phyloP scores from a whole-genome alignment of 2,113 vertebrate genomes.

The Bolborhynchus lineola region DNA sequence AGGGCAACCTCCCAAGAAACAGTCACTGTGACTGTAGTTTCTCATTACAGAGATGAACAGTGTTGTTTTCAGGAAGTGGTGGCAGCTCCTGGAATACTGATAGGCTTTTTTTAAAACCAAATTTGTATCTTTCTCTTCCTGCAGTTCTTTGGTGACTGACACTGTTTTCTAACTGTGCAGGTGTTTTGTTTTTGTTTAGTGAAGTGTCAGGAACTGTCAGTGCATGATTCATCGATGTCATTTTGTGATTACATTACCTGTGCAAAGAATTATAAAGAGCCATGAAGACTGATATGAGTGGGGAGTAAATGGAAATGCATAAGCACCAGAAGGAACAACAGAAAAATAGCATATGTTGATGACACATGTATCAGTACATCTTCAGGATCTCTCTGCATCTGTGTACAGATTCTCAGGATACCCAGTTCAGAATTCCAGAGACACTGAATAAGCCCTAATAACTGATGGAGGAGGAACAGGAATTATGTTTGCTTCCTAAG shows the following conservation, averaged over 20 bases:
- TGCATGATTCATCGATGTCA: constrained; percentile 1
- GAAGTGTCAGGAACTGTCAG: constrained; percentile 23
- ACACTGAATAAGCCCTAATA: not conserved
- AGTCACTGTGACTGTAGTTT: not conserved
- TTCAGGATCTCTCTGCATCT: not conserved
- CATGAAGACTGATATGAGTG: not conserved
- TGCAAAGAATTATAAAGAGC: not conserved
- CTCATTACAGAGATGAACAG: not conserved
- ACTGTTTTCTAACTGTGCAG: constrained; percentile 1
- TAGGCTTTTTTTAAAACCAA: not conserved
- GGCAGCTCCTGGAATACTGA: not conserved
- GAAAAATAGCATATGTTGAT: not conserved
- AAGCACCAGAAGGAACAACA: not conserved
- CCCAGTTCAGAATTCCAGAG: not conserved
- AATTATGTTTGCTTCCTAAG: not conserved
- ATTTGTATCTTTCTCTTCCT: not conserved
- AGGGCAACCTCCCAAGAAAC: not conserved
- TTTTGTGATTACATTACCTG: constrained; percentile 36
- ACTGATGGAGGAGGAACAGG: not conserved
- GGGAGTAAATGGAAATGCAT: not conserved
- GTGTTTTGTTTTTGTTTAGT: constrained; percentile 36
- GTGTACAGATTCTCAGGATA: not conserved
- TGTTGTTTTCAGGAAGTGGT: not conserved
- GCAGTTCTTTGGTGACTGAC: not conserved
- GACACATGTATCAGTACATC: not conserved